Percentiles rank a stretch among this genome's conserved stretches.
Evolutionary conservation across 2,797 vertebrate genomes (phyloP).

Genomic region (Gobionotothen gibberifrons): DNA sequence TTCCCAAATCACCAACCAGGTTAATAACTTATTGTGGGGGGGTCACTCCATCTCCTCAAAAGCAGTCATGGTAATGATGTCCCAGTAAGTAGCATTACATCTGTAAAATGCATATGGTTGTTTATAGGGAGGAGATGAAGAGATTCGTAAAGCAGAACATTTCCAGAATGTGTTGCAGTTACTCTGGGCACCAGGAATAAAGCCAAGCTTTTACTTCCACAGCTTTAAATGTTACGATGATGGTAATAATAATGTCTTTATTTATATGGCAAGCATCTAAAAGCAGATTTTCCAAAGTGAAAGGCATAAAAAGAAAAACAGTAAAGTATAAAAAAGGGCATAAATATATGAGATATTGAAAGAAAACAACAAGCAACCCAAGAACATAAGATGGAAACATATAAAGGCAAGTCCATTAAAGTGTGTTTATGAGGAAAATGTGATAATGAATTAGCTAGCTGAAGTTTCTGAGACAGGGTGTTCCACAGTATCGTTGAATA

Average conservation of each 20-base stretch:
- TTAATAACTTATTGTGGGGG: neutral
- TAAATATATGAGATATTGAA: conserved; percentile 16
- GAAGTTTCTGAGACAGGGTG: conserved; percentile 23
- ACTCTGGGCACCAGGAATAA: conserved; percentile 4
- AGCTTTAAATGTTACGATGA: conserved; percentile 13
- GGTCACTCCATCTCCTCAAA: neutral
- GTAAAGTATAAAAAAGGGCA: neutral
- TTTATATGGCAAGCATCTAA: neutral
- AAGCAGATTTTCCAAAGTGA: conserved; percentile 28
- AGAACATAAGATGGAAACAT: conserved; percentile 27
- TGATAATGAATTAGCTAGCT: conserved; percentile 29
- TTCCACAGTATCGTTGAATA: conserved; percentile 4
- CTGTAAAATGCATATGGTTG: neutral
- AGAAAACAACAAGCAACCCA: conserved; percentile 15
- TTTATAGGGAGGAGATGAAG: conserved; percentile 12
- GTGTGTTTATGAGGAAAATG: conserved; percentile 35
- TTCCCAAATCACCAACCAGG: neutral
- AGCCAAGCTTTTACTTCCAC: conserved; percentile 17
- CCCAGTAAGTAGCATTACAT: no score
- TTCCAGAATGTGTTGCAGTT: conserved; percentile 13
- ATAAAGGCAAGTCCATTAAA: conserved; percentile 42
- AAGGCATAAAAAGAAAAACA: neutral
- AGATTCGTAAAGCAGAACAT: neutral
- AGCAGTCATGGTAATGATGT: no score
- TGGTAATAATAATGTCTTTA: conserved; percentile 3